Evolutionary conservation across 2,797 vertebrate species (phyloP).

Genomic region (Phataginus tricuspis): DNA sequence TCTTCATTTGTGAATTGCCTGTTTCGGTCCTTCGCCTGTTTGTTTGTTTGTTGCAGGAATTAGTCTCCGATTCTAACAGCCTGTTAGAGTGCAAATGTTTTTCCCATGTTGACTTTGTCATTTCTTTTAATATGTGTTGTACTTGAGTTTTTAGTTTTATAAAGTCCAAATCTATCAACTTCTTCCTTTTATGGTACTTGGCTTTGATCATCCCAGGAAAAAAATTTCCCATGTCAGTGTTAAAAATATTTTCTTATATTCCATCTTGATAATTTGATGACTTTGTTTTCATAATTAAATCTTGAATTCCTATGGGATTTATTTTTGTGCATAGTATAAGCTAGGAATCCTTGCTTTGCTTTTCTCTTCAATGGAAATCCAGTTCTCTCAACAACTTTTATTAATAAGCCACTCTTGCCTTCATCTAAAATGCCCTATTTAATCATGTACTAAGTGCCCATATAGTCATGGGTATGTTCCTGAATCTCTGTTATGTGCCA

Average conservation of each 20-base stretch:
- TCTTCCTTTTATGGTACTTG: not conserved
- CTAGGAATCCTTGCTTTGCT: not conserved
- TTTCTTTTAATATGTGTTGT: not conserved
- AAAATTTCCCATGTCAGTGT: not conserved
- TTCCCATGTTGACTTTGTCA: not conserved
- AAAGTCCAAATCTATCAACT: not conserved
- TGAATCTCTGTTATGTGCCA: not conserved
- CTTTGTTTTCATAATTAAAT: not conserved
- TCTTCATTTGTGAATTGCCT: not conserved
- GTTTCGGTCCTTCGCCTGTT: not conserved
- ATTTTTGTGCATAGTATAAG: not conserved
- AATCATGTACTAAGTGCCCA: not conserved
- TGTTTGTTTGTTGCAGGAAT: not conserved
- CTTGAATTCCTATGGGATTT: not conserved
- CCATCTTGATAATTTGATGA: not conserved
- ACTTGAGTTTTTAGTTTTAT: conserved; percentile 22
- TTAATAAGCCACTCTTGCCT: not conserved
- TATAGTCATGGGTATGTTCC: not conserved
- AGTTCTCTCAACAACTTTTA: not conserved
- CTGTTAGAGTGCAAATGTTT: not conserved
- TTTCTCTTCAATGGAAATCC: conserved; percentile 29
- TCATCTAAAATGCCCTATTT: not conserved
- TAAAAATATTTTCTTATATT: not conserved
- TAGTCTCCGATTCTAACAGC: not conserved
- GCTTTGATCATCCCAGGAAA: not conserved